Conservation (phyloP, 1,140 invertebrate species). For the Chelonus insularis region DNA sequence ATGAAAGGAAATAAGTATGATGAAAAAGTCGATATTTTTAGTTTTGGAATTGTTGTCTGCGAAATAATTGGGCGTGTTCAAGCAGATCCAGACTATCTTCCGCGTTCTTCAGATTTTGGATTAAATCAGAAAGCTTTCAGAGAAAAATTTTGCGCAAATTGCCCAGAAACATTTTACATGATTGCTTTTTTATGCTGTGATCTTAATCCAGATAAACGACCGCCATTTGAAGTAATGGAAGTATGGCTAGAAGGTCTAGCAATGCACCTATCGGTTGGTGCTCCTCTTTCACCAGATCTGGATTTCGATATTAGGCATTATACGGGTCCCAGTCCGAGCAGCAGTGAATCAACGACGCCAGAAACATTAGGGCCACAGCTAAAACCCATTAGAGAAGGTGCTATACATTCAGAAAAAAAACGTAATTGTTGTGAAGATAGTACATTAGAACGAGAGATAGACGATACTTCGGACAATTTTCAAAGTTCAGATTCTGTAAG, state of each 20-base stretch:
- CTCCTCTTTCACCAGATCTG: slow-evolving; percentile 67
- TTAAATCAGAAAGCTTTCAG: slow-evolving; percentile 85
- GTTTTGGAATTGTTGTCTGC: slow-evolving; percentile 93
- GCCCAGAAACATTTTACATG: slow-evolving; percentile 84
- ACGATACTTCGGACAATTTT: slow-evolving; percentile 25
- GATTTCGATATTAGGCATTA: slow-evolving; percentile 78
- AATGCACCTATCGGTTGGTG: slow-evolving; percentile 70
- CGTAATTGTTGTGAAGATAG: slow-evolving; percentile 51
- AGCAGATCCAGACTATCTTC: slow-evolving; percentile 90
- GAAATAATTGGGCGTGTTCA: slow-evolving; percentile 94
- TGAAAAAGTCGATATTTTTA: slow-evolving; percentile 96
- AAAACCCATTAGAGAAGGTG: slow-evolving; percentile 60
- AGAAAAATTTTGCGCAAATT: slow-evolving; percentile 85
- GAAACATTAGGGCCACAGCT: slow-evolving; percentile 58
- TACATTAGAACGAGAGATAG: slow-evolving; percentile 49
- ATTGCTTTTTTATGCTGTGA: slow-evolving; percentile 88
- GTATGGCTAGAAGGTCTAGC: slow-evolving; percentile 79
- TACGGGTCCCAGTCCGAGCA: slow-evolving; percentile 63
- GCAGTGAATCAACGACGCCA: slow-evolving; percentile 66
- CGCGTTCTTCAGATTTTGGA: slow-evolving; percentile 87
- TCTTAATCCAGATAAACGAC: slow-evolving; percentile 83
- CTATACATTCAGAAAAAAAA: slow-evolving; percentile 55
- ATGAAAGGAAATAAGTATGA: slow-evolving; percentile 95
- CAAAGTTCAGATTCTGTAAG: slow-evolving; percentile 36
- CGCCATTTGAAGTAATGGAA: slow-evolving; percentile 84